These are phyloP conservation scores for Venturia canescens DNA, from an alignment of 1,140 invertebrate genomes.

Conservation along the genomic window DNA sequence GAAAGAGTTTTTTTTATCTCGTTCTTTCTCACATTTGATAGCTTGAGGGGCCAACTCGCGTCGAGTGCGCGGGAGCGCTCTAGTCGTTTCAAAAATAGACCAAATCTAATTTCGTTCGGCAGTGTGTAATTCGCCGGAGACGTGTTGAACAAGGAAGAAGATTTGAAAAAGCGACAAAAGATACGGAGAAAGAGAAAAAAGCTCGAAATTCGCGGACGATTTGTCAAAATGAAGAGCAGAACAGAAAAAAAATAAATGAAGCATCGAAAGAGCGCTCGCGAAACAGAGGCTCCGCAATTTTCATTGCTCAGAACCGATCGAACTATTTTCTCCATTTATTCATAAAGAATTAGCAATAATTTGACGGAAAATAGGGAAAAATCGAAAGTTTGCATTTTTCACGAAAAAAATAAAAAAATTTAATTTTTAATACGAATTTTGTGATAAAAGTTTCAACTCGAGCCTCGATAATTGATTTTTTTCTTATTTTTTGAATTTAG, in stretches of 20 bases:
- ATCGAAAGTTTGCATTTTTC: too few relatives aligned
- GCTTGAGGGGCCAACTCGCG: constrained; percentile 55
- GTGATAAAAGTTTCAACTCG: too few relatives aligned
- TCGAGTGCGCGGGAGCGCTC: constrained; percentile 64
- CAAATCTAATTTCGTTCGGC: constrained; percentile 74
- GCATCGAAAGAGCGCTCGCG: too few relatives aligned
- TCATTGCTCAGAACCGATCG: neutral
- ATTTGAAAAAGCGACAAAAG: neutral
- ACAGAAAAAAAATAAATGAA: too few relatives aligned
- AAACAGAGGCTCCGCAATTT: neutral
- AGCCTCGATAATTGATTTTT: too few relatives aligned
- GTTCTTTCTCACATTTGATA: neutral
- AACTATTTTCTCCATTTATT: too few relatives aligned
- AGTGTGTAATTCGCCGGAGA: constrained; percentile 55
- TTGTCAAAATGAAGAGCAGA: neutral
- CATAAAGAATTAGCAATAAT: too few relatives aligned
- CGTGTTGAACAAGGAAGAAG: constrained; percentile 29
- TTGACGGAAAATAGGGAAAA: too few relatives aligned
- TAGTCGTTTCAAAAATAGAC: constrained; percentile 69
- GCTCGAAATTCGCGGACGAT: neutral
- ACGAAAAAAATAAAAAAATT: too few relatives aligned
- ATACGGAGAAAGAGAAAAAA: neutral
- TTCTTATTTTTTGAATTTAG: too few relatives aligned
- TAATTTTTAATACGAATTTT: too few relatives aligned
- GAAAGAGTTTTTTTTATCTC: constrained; percentile 39